A percentile compares a stretch with the other conserved stretches of the same genome.
These are phyloP conservation scores for Prietella phreatophila DNA, from an alignment of 2,113 vertebrate genomes.

Conservation along the genomic window DNA sequence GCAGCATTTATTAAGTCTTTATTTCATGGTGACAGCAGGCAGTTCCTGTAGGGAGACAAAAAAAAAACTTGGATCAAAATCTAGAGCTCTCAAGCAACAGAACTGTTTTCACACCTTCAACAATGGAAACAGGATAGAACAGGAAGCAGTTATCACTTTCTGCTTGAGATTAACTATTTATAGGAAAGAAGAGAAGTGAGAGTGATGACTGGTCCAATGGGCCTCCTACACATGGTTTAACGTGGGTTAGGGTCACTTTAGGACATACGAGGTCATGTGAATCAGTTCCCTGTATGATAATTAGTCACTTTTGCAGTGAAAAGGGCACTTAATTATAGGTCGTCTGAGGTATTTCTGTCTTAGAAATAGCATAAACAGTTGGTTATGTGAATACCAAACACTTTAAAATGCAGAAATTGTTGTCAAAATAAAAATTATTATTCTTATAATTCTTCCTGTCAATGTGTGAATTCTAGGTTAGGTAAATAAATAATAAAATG, in stretches of 20 bases:
- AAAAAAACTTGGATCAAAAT: slow-evolving; percentile 29
- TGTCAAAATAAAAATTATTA: neutral
- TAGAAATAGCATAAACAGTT: neutral
- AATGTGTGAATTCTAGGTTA: neutral
- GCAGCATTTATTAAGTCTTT: slow-evolving; percentile 51
- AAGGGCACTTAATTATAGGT: neutral
- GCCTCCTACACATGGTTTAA: neutral
- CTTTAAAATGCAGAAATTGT: neutral
- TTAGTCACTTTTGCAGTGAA: neutral
- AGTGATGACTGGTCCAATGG: slow-evolving; percentile 16
- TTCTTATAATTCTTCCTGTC: neutral
- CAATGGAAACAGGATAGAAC: slow-evolving; percentile 23
- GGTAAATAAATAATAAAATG: neutral
- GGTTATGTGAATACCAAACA: neutral
- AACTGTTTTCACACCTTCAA: slow-evolving; percentile 49
- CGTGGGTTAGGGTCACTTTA: neutral
- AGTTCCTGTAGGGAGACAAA: slow-evolving; percentile 49
- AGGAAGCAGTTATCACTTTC: slow-evolving; percentile 59
- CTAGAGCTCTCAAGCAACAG: slow-evolving; percentile 39
- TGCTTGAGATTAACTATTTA: slow-evolving; percentile 29
- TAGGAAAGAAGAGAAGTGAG: slow-evolving; percentile 3
- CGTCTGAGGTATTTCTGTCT: neutral
- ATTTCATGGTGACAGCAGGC: slow-evolving; percentile 53
- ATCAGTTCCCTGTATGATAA: neutral
- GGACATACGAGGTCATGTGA: slow-evolving; percentile 11